These are phyloP conservation scores for Leptinotarsa tumamoca DNA, from an alignment of 2,888 invertebrate genomes.

Conservation along the genomic window DNA sequence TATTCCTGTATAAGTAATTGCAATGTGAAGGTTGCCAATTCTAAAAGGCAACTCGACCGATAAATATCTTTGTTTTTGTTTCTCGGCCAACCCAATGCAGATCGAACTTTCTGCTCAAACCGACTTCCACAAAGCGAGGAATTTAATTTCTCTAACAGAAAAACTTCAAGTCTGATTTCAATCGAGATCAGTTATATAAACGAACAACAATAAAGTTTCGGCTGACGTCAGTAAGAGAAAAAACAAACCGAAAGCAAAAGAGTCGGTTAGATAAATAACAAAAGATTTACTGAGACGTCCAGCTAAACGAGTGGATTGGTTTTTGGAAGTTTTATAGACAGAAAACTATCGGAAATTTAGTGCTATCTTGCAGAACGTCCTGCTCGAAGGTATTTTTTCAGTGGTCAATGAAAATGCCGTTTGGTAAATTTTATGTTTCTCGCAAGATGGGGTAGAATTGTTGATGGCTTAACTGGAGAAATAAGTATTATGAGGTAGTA, in stretches of 20 bases:
- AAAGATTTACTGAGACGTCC: conserved; percentile 54
- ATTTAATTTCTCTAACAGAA: conserved; percentile 35
- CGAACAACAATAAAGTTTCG: conserved; percentile 37
- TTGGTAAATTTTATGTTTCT: conserved; percentile 34
- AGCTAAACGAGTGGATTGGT: conserved; percentile 49
- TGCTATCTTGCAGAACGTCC: conserved; percentile 28
- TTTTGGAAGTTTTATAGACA: conserved; percentile 39
- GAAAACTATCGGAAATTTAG: conserved; percentile 38
- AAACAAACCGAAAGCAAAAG: conserved; percentile 45
- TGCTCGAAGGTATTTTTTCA: conserved; percentile 25
- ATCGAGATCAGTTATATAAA: conserved; percentile 34
- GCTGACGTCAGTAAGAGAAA: conserved; percentile 32
- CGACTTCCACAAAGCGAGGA: conserved; percentile 22
- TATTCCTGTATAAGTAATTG: not conserved
- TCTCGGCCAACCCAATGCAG: conserved; percentile 2
- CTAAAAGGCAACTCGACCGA: not conserved
- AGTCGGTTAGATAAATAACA: conserved; percentile 54
- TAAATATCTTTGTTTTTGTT: conserved; percentile 8
- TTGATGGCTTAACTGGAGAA: not conserved
- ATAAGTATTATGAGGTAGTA: not conserved
- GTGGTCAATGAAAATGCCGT: conserved; percentile 36
- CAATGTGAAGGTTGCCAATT: not conserved
- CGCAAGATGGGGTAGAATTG: not conserved
- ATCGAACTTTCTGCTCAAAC: conserved; percentile 19
- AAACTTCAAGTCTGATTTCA: conserved; percentile 35